Evolutionary conservation across 2,888 invertebrate genomes (phyloP).

Genomic region (Ochropacha duplaris): DNA sequence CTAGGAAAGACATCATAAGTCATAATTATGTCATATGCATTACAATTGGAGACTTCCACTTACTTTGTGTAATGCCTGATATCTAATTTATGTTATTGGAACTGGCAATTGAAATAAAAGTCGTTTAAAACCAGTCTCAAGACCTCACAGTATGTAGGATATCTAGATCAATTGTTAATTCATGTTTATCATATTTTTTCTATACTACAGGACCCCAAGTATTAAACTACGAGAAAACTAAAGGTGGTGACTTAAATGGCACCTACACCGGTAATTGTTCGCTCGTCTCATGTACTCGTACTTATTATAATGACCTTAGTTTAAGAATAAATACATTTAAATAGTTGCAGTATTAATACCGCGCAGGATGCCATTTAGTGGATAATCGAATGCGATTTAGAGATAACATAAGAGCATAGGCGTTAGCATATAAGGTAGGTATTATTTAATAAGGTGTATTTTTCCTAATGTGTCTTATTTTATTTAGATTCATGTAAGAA

Average conservation of each 20-base stretch:
- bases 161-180: not conserved
- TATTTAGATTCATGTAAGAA: too few relatives aligned
- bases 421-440: not conserved
- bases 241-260: constrained; percentile 1
- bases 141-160: not conserved
- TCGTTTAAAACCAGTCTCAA: not conserved
- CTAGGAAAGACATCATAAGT: not conserved
- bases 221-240: not conserved
- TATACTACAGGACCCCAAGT: not conserved
- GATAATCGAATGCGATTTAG: not conserved
- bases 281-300: not conserved
- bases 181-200: constrained; percentile 10
- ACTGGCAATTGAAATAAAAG: not conserved
- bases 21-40: not conserved
- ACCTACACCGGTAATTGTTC: not conserved
- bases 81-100: too few relatives aligned
- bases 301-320: constrained; percentile 1
- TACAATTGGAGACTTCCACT: not conserved
- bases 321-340: not conserved
- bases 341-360: not conserved
- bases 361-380: not conserved
- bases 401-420: not conserved
- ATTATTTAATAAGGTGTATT: not conserved
- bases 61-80: not conserved
- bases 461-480: not conserved